Conservation (phyloP, 2,888 invertebrate species). For the Camptogramma bilineatum region DNA sequence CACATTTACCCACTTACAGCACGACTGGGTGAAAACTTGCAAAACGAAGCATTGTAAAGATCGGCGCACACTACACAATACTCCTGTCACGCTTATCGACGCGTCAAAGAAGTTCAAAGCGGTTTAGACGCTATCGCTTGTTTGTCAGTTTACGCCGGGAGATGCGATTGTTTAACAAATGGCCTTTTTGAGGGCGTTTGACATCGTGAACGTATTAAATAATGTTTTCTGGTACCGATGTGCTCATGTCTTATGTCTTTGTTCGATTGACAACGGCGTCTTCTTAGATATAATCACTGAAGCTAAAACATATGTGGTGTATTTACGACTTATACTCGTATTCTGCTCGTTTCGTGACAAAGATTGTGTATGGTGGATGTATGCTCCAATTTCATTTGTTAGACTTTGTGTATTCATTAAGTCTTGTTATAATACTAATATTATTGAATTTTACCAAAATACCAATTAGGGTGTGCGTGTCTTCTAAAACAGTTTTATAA, state of each 20-base stretch:
- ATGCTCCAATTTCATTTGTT: too few relatives aligned
- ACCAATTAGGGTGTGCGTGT: too few relatives aligned
- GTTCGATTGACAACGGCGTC: constrained; percentile 70
- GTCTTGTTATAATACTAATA: too few relatives aligned
- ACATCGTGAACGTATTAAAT: constrained; percentile 46
- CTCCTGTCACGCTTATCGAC: constrained; percentile 74
- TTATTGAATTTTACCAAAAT: too few relatives aligned
- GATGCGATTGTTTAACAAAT: constrained; percentile 79
- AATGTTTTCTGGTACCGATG: constrained; percentile 39
- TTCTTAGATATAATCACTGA: constrained; percentile 33
- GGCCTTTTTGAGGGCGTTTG: constrained; percentile 64
- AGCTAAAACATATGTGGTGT: constrained; percentile 22
- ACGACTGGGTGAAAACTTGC: constrained; percentile 79
- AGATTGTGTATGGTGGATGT: background rate
- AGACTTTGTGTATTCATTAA: too few relatives aligned
- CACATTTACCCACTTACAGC: constrained; percentile 81
- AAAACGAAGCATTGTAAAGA: constrained; percentile 77
- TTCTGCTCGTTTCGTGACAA: background rate
- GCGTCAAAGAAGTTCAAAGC: constrained; percentile 84
- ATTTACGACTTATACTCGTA: too few relatives aligned
- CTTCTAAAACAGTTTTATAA: too few relatives aligned
- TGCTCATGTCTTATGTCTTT: constrained; percentile 58
- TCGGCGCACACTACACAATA: constrained; percentile 48
- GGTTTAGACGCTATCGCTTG: constrained; percentile 71
- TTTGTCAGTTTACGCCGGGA: constrained; percentile 79